Evolutionary conservation across 2,113 vertebrate species (phyloP).

Genomic region (Tyrannus savana): DNA sequence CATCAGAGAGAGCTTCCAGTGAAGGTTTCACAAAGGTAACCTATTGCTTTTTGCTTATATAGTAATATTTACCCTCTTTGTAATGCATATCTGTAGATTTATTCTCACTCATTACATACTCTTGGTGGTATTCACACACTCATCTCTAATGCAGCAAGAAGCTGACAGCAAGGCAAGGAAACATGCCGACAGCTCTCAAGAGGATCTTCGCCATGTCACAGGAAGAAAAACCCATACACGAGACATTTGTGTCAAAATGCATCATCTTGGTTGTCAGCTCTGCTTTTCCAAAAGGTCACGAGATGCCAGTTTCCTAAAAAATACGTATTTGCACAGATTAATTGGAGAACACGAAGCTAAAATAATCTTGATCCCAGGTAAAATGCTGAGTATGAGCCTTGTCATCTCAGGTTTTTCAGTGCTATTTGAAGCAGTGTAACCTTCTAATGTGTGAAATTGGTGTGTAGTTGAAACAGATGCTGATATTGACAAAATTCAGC

Average conservation of each 20-base stretch:
- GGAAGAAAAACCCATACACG: constrained; percentile 27
- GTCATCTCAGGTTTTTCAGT: neutral
- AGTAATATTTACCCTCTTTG: neutral
- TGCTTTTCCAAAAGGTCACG: constrained; percentile 68
- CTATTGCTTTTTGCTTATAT: neutral
- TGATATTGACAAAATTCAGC: constrained; percentile 76
- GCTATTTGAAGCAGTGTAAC: neutral
- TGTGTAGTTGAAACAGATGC: constrained; percentile 60
- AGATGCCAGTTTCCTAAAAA: constrained; percentile 69
- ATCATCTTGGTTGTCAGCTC: constrained; percentile 64
- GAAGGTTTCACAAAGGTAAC: constrained; percentile 41
- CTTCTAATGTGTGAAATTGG: neutral
- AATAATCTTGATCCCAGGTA: constrained; percentile 74
- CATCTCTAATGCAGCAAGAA: constrained; percentile 46
- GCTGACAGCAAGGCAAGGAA: constrained; percentile 57
- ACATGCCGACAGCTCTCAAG: neutral
- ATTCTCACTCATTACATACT: neutral
- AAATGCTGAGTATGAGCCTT: neutral
- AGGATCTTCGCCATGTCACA: neutral
- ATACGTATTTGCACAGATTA: constrained; percentile 63
- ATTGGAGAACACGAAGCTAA: constrained; percentile 72
- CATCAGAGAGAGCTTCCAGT: neutral
- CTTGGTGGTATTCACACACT: neutral
- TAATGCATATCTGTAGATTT: neutral
- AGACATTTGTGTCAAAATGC: constrained; percentile 52